phyloP scores from a whole-genome alignment of 2,888 invertebrate genomes.

The Shargacucullia verbasci region DNA sequence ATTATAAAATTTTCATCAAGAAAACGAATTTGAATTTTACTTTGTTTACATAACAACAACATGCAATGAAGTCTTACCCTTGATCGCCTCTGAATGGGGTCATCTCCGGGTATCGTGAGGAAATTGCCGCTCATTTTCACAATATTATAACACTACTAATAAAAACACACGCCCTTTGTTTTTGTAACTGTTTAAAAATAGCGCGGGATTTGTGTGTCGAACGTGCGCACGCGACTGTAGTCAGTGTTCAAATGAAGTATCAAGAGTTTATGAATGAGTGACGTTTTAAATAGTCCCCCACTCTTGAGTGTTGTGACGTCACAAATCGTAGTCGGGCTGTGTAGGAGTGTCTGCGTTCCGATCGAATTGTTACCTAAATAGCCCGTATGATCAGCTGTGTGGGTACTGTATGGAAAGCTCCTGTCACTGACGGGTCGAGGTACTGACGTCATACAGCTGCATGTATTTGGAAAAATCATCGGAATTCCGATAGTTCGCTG shows the following conservation, averaged over 20 bases:
- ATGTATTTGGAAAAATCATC: slow-evolving; percentile 19
- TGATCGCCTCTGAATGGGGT: slow-evolving; percentile 77
- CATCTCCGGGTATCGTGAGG: slow-evolving; percentile 83
- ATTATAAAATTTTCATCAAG: slow-evolving; percentile 4
- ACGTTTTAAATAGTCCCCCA: slow-evolving; percentile 81
- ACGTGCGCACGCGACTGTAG: slow-evolving; percentile 80
- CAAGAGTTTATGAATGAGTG: slow-evolving; percentile 85
- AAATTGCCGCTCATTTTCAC: slow-evolving; percentile 87
- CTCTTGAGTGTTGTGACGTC: slow-evolving; percentile 69
- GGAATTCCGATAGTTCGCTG: slow-evolving; percentile 11
- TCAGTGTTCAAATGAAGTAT: slow-evolving; percentile 74
- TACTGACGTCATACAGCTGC: slow-evolving; percentile 30
- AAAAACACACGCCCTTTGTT: slow-evolving; percentile 63
- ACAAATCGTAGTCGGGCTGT: slow-evolving; percentile 55
- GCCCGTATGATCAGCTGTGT: slow-evolving; percentile 68
- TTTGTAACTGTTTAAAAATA: slow-evolving; percentile 64
- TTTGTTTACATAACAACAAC: slow-evolving; percentile 49
- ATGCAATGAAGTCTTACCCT: slow-evolving; percentile 75
- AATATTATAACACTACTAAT: slow-evolving; percentile 57
- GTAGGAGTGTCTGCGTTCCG: slow-evolving; percentile 78
- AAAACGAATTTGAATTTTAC: slow-evolving; percentile 8
- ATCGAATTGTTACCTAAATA: slow-evolving; percentile 74
- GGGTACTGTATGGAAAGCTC: slow-evolving; percentile 58
- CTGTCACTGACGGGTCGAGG: slow-evolving; percentile 15
- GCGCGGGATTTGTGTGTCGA: slow-evolving; percentile 51